phyloP scores from a whole-genome alignment of 2,888 invertebrate genomes.

The Aphidoletes aphidimyza region DNA sequence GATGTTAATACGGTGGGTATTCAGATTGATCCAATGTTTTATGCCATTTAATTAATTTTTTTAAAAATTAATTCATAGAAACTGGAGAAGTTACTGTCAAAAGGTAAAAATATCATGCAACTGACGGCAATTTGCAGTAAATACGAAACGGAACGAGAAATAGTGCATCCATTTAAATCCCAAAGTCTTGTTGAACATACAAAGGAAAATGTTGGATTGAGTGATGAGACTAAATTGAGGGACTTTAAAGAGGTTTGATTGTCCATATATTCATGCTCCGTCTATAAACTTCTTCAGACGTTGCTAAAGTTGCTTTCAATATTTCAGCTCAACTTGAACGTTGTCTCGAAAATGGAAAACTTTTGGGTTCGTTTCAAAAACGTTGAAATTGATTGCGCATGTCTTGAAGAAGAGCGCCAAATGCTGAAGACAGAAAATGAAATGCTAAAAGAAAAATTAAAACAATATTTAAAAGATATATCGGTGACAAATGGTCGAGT shows the following conservation, averaged over 20 bases:
- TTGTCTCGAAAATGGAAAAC: conserved; percentile 70
- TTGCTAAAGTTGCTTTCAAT: no score
- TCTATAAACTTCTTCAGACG: no score
- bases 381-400: conserved; percentile 69
- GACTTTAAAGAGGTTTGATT: conserved; percentile 39
- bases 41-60: conserved; percentile 2
- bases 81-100: conserved; percentile 69
- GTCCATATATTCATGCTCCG: not conserved
- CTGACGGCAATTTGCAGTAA: conserved; percentile 74
- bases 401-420: conserved; percentile 65
- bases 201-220: not conserved
- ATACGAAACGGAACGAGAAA: conserved; percentile 73
- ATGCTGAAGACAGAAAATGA: conserved; percentile 72
- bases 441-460: conserved; percentile 71
- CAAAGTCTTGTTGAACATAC: conserved; percentile 58
- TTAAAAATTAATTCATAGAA: conserved; percentile 62
- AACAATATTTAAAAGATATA: conserved; percentile 72
- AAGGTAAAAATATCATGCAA: conserved; percentile 72
- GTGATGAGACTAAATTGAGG: not conserved
- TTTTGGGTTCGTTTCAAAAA: conserved; percentile 75
- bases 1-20: conserved; percentile 69
- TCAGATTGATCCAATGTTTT: not conserved
- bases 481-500: conserved; percentile 66
- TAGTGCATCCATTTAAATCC: conserved; percentile 65
- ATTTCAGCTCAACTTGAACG: not conserved